Conservation (phyloP, 2,888 invertebrate genomes). For the Drosophila rellima region DNA sequence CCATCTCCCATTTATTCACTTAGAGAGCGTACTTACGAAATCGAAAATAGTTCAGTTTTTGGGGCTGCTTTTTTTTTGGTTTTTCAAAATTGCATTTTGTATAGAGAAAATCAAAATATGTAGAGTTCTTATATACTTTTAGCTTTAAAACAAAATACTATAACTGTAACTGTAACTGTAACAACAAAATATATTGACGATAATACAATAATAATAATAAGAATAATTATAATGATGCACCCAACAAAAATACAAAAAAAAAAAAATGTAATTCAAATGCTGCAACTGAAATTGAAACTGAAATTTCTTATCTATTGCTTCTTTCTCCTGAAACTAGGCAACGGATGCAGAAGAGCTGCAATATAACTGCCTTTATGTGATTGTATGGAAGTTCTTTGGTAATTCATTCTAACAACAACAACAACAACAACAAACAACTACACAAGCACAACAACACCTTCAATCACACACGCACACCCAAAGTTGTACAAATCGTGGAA, state of each 20-base stretch:
- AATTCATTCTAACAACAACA: slow-evolving; percentile 84
- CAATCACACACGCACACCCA: slow-evolving; percentile 12
- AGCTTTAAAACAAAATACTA: slow-evolving; percentile 35
- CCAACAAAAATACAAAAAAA: slow-evolving; percentile 6
- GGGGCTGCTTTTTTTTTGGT: slow-evolving; percentile 55
- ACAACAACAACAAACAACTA: slow-evolving; percentile 49
- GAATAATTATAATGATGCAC: slow-evolving; percentile 17
- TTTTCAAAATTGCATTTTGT: slow-evolving; percentile 58
- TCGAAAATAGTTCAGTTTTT: slow-evolving; percentile 38
- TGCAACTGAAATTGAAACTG: slow-evolving; percentile 43
- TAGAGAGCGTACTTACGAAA: slow-evolving; percentile 27
- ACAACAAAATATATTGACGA: slow-evolving; percentile 28
- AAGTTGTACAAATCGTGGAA: background rate
- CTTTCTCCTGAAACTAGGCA: slow-evolving; percentile 73
- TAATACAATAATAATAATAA: slow-evolving; percentile 32
- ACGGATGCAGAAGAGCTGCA: slow-evolving; percentile 86
- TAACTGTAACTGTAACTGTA: slow-evolving; percentile 21
- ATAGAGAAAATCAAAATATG: slow-evolving; percentile 43
- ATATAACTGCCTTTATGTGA: slow-evolving; percentile 90
- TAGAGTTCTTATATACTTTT: slow-evolving; percentile 48
- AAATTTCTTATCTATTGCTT: slow-evolving; percentile 75
- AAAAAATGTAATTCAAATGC: slow-evolving; percentile 28
- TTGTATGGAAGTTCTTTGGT: slow-evolving; percentile 90
- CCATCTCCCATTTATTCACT: background rate
- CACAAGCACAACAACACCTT: slow-evolving; percentile 23